Conservation (phyloP, 2,113 vertebrate species). For the Pongo pygmaeus region DNA sequence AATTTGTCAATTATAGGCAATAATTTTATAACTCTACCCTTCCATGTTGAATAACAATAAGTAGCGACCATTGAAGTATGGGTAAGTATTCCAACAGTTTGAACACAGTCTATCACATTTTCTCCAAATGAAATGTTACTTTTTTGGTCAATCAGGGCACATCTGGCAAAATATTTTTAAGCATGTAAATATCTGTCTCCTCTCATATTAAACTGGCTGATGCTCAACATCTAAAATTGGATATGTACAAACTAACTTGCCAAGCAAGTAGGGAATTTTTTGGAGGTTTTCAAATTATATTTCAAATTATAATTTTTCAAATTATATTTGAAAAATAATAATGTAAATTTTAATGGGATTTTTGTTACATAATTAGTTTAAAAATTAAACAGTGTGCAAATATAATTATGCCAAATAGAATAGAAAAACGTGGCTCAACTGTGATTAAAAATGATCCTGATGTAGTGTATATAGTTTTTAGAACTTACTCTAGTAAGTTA, state of each 20-base stretch:
- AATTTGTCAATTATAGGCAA: neutral
- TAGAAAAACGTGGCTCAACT: constrained; percentile 56
- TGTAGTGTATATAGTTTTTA: constrained; percentile 22
- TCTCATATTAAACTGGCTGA: constrained; percentile 31
- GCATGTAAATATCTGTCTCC: neutral
- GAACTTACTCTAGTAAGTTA: constrained; percentile 72
- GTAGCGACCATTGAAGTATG: neutral
- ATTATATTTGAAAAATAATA: constrained; percentile 35
- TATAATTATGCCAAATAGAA: constrained; percentile 64
- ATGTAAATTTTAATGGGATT: constrained; percentile 52
- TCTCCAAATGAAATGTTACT: neutral
- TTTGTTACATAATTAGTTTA: constrained; percentile 60
- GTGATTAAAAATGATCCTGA: constrained; percentile 67
- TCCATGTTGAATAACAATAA: neutral
- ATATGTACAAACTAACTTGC: constrained; percentile 47
- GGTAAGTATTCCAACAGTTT: neutral
- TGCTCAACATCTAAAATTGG: constrained; percentile 20
- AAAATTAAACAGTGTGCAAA: constrained; percentile 72
- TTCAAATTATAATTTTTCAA: too few relatives aligned
- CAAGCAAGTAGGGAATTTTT: constrained; percentile 50
- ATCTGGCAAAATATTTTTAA: constrained; percentile 59
- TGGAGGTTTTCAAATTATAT: constrained; percentile 30
- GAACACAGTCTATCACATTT: constrained; percentile 4
- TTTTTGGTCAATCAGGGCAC: constrained; percentile 45
- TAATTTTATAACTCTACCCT: neutral